phyloP scores from a whole-genome alignment of 1,140 invertebrate genomes.

The Drosophila sucinea region DNA sequence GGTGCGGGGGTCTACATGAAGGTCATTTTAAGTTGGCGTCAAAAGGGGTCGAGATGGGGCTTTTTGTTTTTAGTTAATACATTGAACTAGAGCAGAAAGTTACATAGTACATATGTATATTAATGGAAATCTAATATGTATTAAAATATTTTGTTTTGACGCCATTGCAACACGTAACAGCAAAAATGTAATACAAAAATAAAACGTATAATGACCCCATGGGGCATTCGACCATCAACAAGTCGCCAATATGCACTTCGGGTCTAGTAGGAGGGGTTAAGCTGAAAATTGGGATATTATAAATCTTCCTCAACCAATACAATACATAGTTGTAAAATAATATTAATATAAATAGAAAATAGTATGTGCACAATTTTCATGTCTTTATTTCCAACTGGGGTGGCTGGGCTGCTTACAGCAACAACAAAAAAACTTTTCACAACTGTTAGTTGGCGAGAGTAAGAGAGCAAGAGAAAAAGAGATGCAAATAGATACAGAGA shows the following conservation, averaged over 20 bases:
- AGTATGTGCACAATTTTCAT: neutral
- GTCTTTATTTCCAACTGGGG: neutral
- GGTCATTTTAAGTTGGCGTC: constrained; percentile 22
- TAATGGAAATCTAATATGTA: too few species aligned
- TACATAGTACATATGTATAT: too few species aligned
- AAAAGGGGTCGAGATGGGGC: neutral
- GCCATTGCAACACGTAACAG: neutral
- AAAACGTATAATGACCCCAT: neutral
- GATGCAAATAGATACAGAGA: neutral
- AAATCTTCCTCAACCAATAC: too few species aligned
- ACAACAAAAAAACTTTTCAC: neutral
- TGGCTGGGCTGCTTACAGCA: neutral
- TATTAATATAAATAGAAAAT: too few species aligned
- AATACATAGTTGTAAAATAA: too few species aligned
- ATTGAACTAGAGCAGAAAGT: constrained; percentile 8
- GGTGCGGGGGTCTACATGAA: neutral
- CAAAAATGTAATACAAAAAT: neutral
- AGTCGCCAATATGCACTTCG: too few species aligned
- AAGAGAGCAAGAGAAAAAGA: constrained; percentile 13
- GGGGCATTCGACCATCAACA: too few species aligned
- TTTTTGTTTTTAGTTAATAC: neutral
- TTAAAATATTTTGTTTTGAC: neutral
- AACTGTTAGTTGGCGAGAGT: constrained; percentile 17
- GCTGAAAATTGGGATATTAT: too few species aligned
- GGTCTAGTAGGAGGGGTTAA: too few species aligned